phyloP scores from a whole-genome alignment of 2,797 vertebrate species.

The Babyrousa celebensis region DNA sequence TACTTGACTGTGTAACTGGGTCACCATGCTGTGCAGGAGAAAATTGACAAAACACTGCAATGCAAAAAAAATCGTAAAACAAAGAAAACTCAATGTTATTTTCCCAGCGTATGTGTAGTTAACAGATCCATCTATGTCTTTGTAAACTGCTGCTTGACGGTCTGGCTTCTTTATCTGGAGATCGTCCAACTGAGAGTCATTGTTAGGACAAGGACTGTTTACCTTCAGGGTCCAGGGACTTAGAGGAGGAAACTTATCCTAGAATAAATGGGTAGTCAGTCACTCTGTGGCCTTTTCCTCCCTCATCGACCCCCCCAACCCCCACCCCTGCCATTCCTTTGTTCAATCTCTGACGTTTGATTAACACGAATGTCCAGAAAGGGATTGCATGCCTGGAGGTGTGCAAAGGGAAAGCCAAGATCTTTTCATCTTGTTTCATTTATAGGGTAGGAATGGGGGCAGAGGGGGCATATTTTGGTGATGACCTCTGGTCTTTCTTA shows the following conservation, averaged over 20 bases:
- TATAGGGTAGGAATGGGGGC: neutral
- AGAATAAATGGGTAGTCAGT: neutral
- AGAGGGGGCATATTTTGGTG: neutral
- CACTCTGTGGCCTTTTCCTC: neutral
- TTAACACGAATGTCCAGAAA: neutral
- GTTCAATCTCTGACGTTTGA: neutral
- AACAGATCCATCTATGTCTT: neutral
- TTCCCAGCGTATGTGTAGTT: conserved; percentile 21
- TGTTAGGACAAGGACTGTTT: neutral
- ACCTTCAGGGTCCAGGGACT: neutral
- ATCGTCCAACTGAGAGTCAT: neutral
- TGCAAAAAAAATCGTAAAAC: no score
- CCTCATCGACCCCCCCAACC: neutral
- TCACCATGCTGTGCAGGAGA: no score
- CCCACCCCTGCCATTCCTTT: neutral
- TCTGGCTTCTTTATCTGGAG: neutral
- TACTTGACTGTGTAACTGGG: no score
- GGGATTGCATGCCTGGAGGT: neutral
- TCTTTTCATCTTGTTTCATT: neutral
- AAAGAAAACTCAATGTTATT: neutral
- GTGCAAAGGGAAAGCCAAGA: neutral
- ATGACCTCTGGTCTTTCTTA: conserved; percentile 1
- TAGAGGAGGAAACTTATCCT: neutral
- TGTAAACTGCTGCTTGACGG: conserved; percentile 10
- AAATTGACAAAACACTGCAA: no score